Evolutionary conservation across 2,797 vertebrate genomes (phyloP).

Genomic region (Arvicola amphibius): DNA sequence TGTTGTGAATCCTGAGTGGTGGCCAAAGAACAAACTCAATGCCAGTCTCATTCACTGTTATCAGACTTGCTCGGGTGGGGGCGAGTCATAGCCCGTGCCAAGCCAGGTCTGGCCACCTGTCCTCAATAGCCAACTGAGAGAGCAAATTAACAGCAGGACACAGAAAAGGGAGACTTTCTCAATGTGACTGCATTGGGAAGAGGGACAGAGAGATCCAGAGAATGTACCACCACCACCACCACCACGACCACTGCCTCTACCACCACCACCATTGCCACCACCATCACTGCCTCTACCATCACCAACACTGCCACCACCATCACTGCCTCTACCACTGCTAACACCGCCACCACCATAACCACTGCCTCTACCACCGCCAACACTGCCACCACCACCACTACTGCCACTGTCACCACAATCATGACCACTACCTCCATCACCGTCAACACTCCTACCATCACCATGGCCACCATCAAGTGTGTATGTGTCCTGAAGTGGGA

Average conservation of each 20-base stretch:
- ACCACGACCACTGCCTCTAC: neutral
- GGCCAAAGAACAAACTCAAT: neutral
- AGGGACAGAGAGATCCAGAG: neutral
- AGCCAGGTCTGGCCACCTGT: too few species aligned
- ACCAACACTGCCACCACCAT: accelerated
- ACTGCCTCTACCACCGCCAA: neutral
- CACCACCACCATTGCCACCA: accelerated
- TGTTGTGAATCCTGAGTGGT: neutral
- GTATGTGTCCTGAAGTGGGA: neutral
- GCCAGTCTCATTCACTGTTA: too few species aligned
- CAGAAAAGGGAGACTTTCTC: neutral
- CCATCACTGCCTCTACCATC: too few species aligned
- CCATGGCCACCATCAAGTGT: neutral
- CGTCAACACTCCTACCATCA: too few species aligned
- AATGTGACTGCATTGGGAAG: neutral
- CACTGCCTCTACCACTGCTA: neutral
- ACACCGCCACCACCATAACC: neutral
- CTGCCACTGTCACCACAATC: neutral
- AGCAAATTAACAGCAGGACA: too few species aligned
- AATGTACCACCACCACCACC: neutral
- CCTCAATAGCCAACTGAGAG: neutral
- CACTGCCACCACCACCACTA: too few species aligned
- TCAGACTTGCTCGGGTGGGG: neutral
- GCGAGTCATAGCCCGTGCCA: neutral
- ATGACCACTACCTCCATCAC: too few species aligned